Base-by-base conservation (phyloP, 2,113 vertebrate species). In the Vidua macroura region DNA sequence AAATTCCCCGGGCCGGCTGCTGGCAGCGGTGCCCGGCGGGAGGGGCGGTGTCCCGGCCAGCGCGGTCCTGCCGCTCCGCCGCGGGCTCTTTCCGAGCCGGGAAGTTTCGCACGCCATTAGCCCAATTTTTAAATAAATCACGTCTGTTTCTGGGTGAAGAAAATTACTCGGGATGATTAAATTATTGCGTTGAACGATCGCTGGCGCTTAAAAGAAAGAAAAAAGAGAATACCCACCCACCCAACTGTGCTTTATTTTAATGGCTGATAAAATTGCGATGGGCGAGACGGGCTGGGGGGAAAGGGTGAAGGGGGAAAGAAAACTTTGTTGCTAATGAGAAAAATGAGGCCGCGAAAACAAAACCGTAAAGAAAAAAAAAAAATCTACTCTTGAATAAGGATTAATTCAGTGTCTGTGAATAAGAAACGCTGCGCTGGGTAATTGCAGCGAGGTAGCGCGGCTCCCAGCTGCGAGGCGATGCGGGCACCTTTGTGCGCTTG, bases 251-350 rank as follows among this genome's bases (percentile, higher is more conserved):
- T 79, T 69, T 86, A 41, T 66, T 81, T 72, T 60, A 84, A 67
- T 13, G 27, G 62, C 58, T 74, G 88, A 53, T 63, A 90, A 74
- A 83, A 64, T 74, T 43, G 70, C 16, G 67, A 51, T 46, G 79
- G 66, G 44, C 6, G 22, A 53, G 31, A 21, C 4, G 15, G 27
- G 14, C 4, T 3, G 14, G 11, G 22, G 15, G 16, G 3, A 13
- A 43, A 5, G 15, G 37, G 20, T 1, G 15, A 6, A 12, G 5
- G 10, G 19, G 10, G 8, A 58, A 55, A 75, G 52, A 95, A 97
- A 96, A 97, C 87, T 96, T 93, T 90, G 77, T 74, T 84, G 52
- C 67, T 88, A 92, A 92, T 78, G 94, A 96, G 82, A 96, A 96
- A 95, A 97, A 95, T 52, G 91, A 70, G 82, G 94, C 69, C 15